Conservation (phyloP, 2,888 invertebrate species). For the Hemicrepidius hirtus region DNA sequence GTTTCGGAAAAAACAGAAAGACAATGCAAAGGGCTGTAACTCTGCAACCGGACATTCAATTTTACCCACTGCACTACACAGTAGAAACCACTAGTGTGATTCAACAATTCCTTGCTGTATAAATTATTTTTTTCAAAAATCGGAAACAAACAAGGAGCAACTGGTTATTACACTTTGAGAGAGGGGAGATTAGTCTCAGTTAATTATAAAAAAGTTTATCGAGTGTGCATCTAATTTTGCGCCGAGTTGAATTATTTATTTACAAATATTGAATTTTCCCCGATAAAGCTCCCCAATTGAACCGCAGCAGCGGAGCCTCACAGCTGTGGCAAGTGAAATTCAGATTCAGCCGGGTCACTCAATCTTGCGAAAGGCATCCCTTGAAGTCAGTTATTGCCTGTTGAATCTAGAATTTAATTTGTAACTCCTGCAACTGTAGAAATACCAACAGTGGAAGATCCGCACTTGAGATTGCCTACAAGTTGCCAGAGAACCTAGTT, state of each 20-base stretch:
- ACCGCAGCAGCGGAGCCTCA: slow-evolving; percentile 7
- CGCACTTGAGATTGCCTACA: not conserved
- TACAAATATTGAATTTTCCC: slow-evolving; percentile 24
- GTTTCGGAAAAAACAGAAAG: too few relatives aligned
- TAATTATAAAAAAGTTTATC: too few relatives aligned
- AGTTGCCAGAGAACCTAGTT: slow-evolving; percentile 4
- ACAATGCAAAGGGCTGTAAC: too few relatives aligned
- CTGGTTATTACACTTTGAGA: too few relatives aligned
- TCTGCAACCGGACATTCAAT: too few relatives aligned
- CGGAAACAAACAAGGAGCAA: too few relatives aligned
- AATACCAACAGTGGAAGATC: not conserved
- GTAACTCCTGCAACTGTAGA: slow-evolving; percentile 19
- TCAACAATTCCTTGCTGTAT: too few relatives aligned
- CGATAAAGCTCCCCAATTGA: slow-evolving; percentile 22
- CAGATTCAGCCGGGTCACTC: slow-evolving; percentile 29
- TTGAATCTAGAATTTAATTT: slow-evolving; percentile 42
- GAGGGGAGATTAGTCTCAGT: too few relatives aligned
- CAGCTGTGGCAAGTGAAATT: slow-evolving; percentile 30
- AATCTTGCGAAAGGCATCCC: slow-evolving; percentile 32
- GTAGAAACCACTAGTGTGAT: too few relatives aligned
- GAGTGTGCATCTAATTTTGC: slow-evolving; percentile 6
- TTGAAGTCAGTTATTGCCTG: slow-evolving; percentile 41
- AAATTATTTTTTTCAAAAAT: too few relatives aligned
- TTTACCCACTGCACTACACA: too few relatives aligned
- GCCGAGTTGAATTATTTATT: slow-evolving; percentile 16